Evolutionary conservation across 2,888 invertebrate species (phyloP).

Genomic region (Scaptomyza flava): DNA sequence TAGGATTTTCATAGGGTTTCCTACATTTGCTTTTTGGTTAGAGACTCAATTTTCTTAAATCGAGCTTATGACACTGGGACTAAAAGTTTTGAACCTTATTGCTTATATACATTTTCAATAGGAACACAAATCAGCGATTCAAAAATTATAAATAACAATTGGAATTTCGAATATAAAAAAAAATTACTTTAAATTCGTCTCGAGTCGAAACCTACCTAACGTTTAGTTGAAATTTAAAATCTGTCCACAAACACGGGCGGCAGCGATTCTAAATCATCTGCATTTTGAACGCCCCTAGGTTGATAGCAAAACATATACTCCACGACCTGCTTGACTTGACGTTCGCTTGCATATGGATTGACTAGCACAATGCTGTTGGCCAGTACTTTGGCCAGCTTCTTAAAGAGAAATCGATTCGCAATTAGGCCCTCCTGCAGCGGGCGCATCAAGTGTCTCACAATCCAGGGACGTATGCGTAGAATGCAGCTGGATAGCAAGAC

Average conservation of each 20-base stretch:
- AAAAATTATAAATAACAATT: background rate
- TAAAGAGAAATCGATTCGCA: conserved; percentile 81
- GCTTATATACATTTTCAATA: conserved; percentile 20
- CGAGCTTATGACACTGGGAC: conserved; percentile 8
- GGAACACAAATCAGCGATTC: conserved; percentile 21
- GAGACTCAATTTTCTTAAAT: background rate
- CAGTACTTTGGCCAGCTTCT: conserved; percentile 80
- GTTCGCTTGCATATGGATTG: conserved; percentile 81
- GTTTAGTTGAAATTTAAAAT: conserved; percentile 23
- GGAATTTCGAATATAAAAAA: background rate
- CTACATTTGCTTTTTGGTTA: background rate
- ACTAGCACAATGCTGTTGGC: conserved; percentile 74
- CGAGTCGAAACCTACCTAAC: background rate
- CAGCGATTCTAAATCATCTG: conserved; percentile 68
- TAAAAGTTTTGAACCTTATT: conserved; percentile 16
- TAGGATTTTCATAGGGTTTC: background rate
- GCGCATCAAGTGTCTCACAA: conserved; percentile 81
- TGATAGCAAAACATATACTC: conserved; percentile 79
- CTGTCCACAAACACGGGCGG: conserved; percentile 47
- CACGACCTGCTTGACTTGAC: conserved; percentile 68
- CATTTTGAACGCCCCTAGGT: conserved; percentile 66
- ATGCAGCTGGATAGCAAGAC: conserved; percentile 79
- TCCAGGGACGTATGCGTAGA: conserved; percentile 82
- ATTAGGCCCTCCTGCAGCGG: conserved; percentile 81
- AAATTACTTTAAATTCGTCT: background rate